These are phyloP conservation scores for Nephotettix cincticeps DNA, from an alignment of 1,140 invertebrate species.

Conservation along the genomic window DNA sequence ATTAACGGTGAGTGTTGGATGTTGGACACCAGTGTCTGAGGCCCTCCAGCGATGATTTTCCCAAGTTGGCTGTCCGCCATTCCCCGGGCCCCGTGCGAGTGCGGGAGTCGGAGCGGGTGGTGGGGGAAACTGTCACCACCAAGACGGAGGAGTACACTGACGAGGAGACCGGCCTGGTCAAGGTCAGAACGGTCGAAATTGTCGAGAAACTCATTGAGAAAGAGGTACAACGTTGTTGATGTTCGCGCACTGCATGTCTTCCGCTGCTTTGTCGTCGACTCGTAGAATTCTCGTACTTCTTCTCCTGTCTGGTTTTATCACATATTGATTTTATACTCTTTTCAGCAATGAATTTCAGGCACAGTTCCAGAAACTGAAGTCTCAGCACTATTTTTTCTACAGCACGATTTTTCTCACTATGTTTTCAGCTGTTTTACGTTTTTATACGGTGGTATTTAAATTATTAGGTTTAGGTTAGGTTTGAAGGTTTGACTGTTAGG, in stretches of 20 bases:
- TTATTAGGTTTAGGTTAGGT: no score
- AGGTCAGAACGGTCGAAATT: slow-evolving; percentile 86
- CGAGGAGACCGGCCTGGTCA: slow-evolving; percentile 77
- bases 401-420: no score
- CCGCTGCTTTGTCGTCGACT: neutral
- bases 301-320: slow-evolving; percentile 8
- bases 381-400: no score
- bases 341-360: no score
- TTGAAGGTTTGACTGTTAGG: no score
- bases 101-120: slow-evolving; percentile 82
- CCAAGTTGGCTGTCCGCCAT: slow-evolving; percentile 79
- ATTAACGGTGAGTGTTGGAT: slow-evolving; percentile 25
- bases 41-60: slow-evolving; percentile 66
- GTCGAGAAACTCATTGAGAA: slow-evolving; percentile 93
- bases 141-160: slow-evolving; percentile 87
- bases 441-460: no score
- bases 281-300: neutral
- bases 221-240: slow-evolving; percentile 66
- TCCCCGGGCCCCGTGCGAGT: slow-evolving; percentile 76
- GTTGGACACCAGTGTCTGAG: slow-evolving; percentile 45
- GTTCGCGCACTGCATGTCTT: slow-evolving; percentile 7
- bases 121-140: slow-evolving; percentile 82
- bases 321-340: neutral
- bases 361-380: no score
- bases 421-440: no score